These are phyloP conservation scores for Actinia tenebrosa DNA, from an alignment of 64 coral and sea anemone species.

Conservation along the genomic window DNA sequence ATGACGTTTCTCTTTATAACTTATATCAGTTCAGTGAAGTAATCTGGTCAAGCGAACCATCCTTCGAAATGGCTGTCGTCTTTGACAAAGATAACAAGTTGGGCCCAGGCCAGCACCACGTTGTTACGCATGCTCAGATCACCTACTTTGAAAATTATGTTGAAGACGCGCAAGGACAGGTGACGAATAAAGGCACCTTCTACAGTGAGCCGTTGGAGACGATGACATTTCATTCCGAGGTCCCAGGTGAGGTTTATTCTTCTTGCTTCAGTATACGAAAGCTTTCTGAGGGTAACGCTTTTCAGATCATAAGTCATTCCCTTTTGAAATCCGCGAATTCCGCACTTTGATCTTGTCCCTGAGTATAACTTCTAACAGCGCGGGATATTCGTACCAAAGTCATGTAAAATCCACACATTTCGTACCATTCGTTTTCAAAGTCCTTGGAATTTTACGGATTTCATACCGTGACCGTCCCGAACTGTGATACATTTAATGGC, in stretches of 20 bases:
- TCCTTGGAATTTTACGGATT: no score
- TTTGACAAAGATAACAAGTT: constrained; percentile 60
- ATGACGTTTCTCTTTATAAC: no score
- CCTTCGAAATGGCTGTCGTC: constrained; percentile 48
- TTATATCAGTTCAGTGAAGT: constrained; percentile 38
- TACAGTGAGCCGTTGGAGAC: constrained; percentile 32
- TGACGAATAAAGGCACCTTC: constrained; percentile 33
- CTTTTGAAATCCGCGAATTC: no score
- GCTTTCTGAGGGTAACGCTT: no score
- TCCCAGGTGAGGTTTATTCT: constrained; percentile 56
- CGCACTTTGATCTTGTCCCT: no score
- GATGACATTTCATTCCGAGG: constrained; percentile 40
- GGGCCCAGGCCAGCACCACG: constrained; percentile 36
- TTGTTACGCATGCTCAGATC: constrained; percentile 63
- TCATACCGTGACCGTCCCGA: no score
- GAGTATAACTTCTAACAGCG: no score
- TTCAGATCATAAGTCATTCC: no score
- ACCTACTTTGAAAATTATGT: constrained; percentile 59
- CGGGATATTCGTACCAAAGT: no score
- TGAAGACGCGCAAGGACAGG: constrained; percentile 33
- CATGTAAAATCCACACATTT: no score
- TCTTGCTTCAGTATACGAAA: no score
- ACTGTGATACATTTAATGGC: not conserved
- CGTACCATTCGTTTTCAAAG: no score
- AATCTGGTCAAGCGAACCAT: constrained; percentile 21